These are phyloP conservation scores for Goniozus legneri DNA, from an alignment of 1,140 invertebrate genomes.

Conservation along the genomic window DNA sequence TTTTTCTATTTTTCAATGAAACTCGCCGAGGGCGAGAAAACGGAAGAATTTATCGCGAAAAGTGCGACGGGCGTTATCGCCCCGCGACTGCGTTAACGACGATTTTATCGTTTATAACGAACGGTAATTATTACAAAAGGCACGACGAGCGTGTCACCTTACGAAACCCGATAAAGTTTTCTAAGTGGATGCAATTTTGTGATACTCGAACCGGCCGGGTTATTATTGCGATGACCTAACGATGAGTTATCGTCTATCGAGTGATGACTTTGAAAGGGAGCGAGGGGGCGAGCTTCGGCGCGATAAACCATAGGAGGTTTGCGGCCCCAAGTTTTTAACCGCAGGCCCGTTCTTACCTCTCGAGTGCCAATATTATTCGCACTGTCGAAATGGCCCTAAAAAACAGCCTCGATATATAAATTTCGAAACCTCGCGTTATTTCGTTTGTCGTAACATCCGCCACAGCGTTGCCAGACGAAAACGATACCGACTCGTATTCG, in stretches of 20 bases:
- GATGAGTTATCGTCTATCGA: slow-evolving; percentile 17
- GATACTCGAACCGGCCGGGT: slow-evolving; percentile 16
- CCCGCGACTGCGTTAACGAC: no score
- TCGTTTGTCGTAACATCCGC: no score
- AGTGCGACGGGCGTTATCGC: no score
- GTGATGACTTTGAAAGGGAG: background rate
- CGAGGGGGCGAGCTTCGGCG: background rate
- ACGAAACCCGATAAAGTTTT: slow-evolving; percentile 7
- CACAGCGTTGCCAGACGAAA: no score
- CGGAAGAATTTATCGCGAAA: no score
- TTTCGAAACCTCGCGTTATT: no score
- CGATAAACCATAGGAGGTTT: slow-evolving; percentile 7
- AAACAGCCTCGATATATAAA: no score
- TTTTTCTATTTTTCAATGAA: background rate
- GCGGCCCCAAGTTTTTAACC: slow-evolving; percentile 22
- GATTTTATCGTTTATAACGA: no score
- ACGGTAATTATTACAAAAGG: no score
- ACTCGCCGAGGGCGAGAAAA: no score
- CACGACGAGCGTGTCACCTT: slow-evolving; percentile 1
- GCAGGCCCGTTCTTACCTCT: slow-evolving; percentile 16
- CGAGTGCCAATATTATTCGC: slow-evolving; percentile 7
- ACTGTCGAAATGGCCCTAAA: no score
- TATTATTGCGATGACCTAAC: slow-evolving; percentile 24
- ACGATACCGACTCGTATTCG: no score
- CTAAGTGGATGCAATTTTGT: slow-evolving; percentile 13